A percentile compares a stretch with the other conserved stretches of the same genome.
phyloP scores from a whole-genome alignment of 2,888 invertebrate species.

The Catocala fraxini region DNA sequence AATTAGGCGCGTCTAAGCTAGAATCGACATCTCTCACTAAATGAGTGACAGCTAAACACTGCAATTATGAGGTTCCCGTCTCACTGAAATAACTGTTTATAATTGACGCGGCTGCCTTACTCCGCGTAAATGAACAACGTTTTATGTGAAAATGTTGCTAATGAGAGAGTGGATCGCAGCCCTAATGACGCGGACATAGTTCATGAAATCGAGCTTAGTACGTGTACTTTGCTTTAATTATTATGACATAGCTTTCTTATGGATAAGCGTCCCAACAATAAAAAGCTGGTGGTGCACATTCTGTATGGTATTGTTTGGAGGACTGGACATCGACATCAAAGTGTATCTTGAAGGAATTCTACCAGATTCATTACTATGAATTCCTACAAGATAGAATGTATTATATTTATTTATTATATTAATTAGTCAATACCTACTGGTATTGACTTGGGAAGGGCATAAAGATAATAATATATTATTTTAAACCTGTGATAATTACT shows the following conservation, averaged over 20 bases:
- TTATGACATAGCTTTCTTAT: conserved; percentile 56
- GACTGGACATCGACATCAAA: too few relatives aligned
- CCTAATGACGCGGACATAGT: conserved; percentile 79
- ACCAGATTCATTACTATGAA: too few relatives aligned
- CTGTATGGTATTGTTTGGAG: too few relatives aligned
- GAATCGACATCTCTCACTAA: conserved; percentile 74
- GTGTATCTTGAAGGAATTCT: too few relatives aligned
- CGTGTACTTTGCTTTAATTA: conserved; percentile 57
- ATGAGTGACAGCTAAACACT: conserved; percentile 79
- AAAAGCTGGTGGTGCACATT: conserved; percentile 9
- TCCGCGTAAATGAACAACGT: conserved; percentile 74
- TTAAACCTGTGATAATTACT: too few relatives aligned
- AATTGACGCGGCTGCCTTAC: conserved; percentile 77
- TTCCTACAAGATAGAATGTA: too few relatives aligned
- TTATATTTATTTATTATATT: too few relatives aligned
- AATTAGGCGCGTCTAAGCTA: conserved; percentile 62
- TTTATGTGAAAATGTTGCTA: conserved; percentile 84
- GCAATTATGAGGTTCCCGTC: conserved; percentile 75
- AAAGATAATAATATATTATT: too few relatives aligned
- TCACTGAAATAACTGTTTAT: conserved; percentile 82
- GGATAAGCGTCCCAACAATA: conserved; percentile 21
- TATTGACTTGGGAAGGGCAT: too few relatives aligned
- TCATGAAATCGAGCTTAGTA: conserved; percentile 67
- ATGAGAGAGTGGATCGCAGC: conserved; percentile 75
- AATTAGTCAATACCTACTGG: too few relatives aligned